These are phyloP conservation scores for Athripsodes cinereus DNA, from an alignment of 2,888 invertebrate genomes.

Conservation along the genomic window DNA sequence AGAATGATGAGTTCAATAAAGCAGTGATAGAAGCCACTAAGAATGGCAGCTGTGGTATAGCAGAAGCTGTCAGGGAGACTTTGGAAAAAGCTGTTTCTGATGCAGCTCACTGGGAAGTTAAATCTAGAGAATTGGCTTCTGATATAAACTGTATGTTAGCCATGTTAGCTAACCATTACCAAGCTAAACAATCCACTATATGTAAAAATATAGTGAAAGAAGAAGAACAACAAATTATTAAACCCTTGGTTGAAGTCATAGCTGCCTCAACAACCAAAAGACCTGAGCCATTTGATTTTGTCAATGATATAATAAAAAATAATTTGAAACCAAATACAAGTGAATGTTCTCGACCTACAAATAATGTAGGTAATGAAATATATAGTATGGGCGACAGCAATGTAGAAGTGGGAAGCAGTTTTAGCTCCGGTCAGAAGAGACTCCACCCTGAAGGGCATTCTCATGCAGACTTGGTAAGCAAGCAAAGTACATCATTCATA, in stretches of 20 bases:
- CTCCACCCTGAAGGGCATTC: not conserved
- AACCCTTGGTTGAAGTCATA: constrained; percentile 18
- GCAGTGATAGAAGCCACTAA: constrained; percentile 43
- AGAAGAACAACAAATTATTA: constrained; percentile 14
- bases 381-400: not conserved
- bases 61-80: constrained; percentile 42
- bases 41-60: constrained; percentile 39
- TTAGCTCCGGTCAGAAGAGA: not conserved
- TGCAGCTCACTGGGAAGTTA: constrained; percentile 42
- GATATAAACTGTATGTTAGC: constrained; percentile 46
- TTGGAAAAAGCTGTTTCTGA: constrained; percentile 41
- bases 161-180: constrained; percentile 42
- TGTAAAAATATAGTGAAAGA: not conserved
- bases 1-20: constrained; percentile 42
- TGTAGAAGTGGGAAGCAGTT: not conserved
- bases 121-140: constrained; percentile 42
- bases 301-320: constrained; percentile 22
- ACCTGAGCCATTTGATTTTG: constrained; percentile 23
- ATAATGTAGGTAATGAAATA: not conserved
- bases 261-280: constrained; percentile 2
- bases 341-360: not conserved
- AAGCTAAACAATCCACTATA: constrained; percentile 17
- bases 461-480: not conserved
- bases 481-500: too few relatives aligned
- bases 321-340: constrained; percentile 10